A percentile compares a stretch with the other conserved stretches of the same genome.
phyloP scores from a whole-genome alignment of 2,113 vertebrate genomes.

The Eonycteris spelaea region DNA sequence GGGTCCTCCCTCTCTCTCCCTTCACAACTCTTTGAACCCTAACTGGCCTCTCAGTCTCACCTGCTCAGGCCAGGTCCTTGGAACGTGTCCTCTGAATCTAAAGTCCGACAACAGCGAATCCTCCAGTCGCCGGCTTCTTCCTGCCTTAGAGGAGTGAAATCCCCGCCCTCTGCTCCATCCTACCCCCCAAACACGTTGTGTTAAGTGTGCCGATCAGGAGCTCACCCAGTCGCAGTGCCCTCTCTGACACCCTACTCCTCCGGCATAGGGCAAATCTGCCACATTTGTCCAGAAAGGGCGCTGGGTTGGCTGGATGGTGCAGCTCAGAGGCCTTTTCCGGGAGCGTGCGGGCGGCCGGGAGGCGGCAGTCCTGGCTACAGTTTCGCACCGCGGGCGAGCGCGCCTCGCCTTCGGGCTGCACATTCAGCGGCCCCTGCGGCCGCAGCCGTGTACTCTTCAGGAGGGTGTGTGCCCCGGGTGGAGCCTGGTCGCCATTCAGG shows the following conservation, averaged over 20 bases:
- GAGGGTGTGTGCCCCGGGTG: background rate
- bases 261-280: background rate
- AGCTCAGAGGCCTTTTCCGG: background rate
- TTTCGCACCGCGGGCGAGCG: background rate
- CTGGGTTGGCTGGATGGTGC: background rate
- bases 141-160: background rate
- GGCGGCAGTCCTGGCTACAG: background rate
- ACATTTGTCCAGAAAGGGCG: accelerated
- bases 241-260: background rate
- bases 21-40: background rate
- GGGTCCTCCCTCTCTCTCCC: background rate
- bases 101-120: background rate
- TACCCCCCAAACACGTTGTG: background rate
- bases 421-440: accelerated
- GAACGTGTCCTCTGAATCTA: background rate
- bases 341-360: background rate
- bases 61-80: background rate
- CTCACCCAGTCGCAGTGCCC: accelerated
- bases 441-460: background rate
- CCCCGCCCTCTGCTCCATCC: background rate
- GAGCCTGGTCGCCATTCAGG: background rate
- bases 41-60: background rate
- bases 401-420: too few relatives aligned
- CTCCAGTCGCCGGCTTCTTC: background rate
- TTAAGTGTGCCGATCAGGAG: background rate